Evolutionary conservation across 2,797 vertebrate species (phyloP).

Genomic region (Gallinago stenura): DNA sequence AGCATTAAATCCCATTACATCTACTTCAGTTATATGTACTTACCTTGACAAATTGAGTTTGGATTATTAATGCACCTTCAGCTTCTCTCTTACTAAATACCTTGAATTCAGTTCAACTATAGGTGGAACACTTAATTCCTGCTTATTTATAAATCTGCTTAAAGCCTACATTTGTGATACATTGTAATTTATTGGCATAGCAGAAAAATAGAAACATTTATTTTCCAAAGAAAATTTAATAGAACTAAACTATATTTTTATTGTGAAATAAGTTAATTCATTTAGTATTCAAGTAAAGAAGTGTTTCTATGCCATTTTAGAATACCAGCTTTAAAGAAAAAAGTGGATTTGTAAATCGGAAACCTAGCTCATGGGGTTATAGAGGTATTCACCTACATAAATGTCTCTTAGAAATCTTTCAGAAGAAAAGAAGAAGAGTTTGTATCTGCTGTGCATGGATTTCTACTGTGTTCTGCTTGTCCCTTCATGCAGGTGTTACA

Average conservation of each 20-base stretch:
- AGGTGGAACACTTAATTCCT: slow-evolving; percentile 43
- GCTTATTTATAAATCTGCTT: slow-evolving; percentile 63
- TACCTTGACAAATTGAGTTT: slow-evolving; percentile 51
- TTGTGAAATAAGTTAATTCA: slow-evolving; percentile 46
- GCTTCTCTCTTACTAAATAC: slow-evolving; percentile 57
- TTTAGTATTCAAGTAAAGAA: slow-evolving; percentile 43
- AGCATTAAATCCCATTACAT: slow-evolving; percentile 60
- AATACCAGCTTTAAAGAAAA: slow-evolving; percentile 31
- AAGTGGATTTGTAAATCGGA: not conserved
- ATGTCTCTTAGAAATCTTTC: no score
- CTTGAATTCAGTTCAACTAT: slow-evolving; percentile 29
- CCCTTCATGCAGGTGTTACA: slow-evolving; percentile 13
- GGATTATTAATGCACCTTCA: slow-evolving; percentile 49
- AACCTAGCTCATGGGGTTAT: not conserved
- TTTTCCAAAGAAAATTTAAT: slow-evolving; percentile 75
- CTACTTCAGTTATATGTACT: slow-evolving; percentile 2
- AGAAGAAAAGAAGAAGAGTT: no score
- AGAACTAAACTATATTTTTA: slow-evolving; percentile 74
- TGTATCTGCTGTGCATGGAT: slow-evolving; percentile 14
- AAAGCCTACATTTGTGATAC: slow-evolving; percentile 57
- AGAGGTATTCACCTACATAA: not conserved
- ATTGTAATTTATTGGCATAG: slow-evolving; percentile 61
- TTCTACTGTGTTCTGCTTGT: slow-evolving; percentile 16
- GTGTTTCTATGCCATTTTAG: slow-evolving; percentile 55
- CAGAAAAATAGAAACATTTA: slow-evolving; percentile 65